Evolutionary conservation across 2,888 invertebrate species (phyloP), one percentile per base, ranked within the genome.

Genomic region (Melinopterus prodromus): DNA sequence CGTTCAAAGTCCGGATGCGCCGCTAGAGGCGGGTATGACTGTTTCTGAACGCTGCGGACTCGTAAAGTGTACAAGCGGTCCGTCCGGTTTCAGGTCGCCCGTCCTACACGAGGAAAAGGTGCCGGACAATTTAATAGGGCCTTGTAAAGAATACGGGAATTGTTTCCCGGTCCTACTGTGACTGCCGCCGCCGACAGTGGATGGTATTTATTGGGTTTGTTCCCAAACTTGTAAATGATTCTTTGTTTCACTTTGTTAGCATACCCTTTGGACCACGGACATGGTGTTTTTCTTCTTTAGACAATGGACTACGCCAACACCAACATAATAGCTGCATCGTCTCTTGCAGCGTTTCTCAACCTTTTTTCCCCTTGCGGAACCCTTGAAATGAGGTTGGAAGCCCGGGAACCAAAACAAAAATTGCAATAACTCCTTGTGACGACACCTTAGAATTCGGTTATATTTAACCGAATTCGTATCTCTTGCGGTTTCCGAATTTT

Each of bases 91-190:
- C 26, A 26, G 26, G 26, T 26, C 26, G 26, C 26, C 26, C 26
- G 26, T 2, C 26, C 26, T 1, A 26, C 26, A 3, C 26, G 26
- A 26, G 26, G 26, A 1, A 26, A 26, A 9, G 53, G 12, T 53
- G 53, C 53, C 12, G 12, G 53, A 53, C 53, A 53, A 12, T 53
- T 3, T 53, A 53, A 9, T 9, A 53, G 53, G 53, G 53, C 53
- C 53, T 53, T 53, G 53, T 53, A 53, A 53, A 53, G 53, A 53
- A 53, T 53, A 53, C 53, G 53, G 53, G 53, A 53, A 53, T 53
- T 53, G 53, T 53, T 53, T 53, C 53, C 53, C 12, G 53, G 53
- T 53, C 2, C 12, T 53, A 4, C 53, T 12, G 53, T 53, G 53
- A 53, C 53, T 53, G 53, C 12, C 7, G 53, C 53, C 12, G 12